Percentiles rank a stretch among this genome's conserved stretches.
Conservation (phyloP, 2,888 invertebrate species). For the Nymphalis polychloros region DNA sequence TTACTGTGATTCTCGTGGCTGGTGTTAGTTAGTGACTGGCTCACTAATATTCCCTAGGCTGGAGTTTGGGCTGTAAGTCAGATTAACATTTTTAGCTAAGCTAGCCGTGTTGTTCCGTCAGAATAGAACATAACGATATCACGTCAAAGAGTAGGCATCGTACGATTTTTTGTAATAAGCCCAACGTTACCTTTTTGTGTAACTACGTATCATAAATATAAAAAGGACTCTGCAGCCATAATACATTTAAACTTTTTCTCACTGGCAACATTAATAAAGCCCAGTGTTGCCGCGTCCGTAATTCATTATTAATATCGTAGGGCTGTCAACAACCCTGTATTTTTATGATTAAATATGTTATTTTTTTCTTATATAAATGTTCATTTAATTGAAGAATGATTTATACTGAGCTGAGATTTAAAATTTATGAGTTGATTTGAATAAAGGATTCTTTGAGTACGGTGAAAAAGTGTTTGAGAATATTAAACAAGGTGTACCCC, state of each 20-base stretch:
- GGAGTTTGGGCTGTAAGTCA: no score
- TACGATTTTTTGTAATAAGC: no score
- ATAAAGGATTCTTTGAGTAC: slow-evolving; percentile 39
- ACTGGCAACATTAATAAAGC: slow-evolving; percentile 19
- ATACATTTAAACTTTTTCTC: slow-evolving; percentile 5
- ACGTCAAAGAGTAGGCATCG: no score
- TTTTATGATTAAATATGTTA: slow-evolving; percentile 29
- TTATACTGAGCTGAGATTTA: slow-evolving; percentile 34
- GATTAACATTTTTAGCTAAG: no score
- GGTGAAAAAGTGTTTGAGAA: slow-evolving; percentile 10
- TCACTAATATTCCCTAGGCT: no score
- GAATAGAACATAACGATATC: no score
- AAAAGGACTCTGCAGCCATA: not conserved
- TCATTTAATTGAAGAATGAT: slow-evolving; percentile 38
- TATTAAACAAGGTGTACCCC: slow-evolving; percentile 6
- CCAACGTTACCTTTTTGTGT: no score
- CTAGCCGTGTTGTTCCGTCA: no score
- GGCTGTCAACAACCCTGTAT: slow-evolving; percentile 24
- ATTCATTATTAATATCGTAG: slow-evolving; percentile 20
- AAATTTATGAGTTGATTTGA: slow-evolving; percentile 40
- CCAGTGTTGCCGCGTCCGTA: slow-evolving; percentile 11
- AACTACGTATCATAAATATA: no score
- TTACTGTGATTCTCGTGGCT: no score
- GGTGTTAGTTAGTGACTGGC: no score
- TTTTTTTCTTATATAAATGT: slow-evolving; percentile 24